phyloP scores from a whole-genome alignment of 2,113 vertebrate species.

The Tyto alba region DNA sequence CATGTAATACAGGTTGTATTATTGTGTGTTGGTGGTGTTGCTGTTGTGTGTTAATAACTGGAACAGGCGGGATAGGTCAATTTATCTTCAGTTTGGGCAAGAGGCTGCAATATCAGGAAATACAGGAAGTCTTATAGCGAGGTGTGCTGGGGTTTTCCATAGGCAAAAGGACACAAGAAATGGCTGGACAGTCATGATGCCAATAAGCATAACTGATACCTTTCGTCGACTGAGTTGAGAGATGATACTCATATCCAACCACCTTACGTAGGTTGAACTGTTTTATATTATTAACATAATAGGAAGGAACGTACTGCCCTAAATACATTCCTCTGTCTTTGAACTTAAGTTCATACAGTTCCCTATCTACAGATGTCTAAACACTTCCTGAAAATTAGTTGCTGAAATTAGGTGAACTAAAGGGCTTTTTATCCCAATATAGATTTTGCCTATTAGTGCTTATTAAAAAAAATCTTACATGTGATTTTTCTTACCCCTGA shows the following conservation, averaged over 20 bases:
- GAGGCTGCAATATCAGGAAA: not conserved
- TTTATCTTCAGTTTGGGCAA: not conserved
- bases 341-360: not conserved
- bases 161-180: not conserved
- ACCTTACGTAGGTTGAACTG: not conserved
- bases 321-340: not conserved
- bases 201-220: not conserved
- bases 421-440: not conserved
- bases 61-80: not conserved
- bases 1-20: not conserved
- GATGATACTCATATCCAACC: not conserved
- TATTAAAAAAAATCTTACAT: not conserved
- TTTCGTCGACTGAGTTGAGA: not conserved
- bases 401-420: not conserved
- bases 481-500: not conserved
- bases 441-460: not conserved
- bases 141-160: not conserved
- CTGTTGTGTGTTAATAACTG: not conserved
- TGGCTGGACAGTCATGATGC: not conserved
- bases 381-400: not conserved
- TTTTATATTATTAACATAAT: not conserved
- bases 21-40: not conserved
- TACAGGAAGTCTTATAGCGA: not conserved
- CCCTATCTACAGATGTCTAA: not conserved
- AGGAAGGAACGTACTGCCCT: not conserved